Conservation (phyloP, 2,113 vertebrate genomes). For the Porphyrio hochstetteri region DNA sequence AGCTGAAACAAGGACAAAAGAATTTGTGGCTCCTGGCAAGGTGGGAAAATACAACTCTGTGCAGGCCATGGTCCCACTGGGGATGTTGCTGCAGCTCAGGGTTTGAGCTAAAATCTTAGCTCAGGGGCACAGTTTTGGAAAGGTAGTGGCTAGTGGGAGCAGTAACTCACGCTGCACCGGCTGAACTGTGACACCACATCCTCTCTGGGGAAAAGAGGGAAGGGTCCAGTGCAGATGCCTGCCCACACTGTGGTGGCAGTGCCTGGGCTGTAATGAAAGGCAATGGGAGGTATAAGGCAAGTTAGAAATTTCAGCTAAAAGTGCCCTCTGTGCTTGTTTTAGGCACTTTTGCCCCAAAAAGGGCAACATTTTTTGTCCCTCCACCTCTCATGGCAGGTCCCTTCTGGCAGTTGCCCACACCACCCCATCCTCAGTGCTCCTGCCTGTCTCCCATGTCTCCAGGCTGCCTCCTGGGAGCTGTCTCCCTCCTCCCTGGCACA, state of each 20-base stretch:
- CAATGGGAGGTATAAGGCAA: background rate
- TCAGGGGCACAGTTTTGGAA: background rate
- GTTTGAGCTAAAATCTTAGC: background rate
- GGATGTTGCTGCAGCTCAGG: background rate
- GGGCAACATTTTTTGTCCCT: background rate
- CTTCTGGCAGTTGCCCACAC: background rate
- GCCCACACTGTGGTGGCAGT: fast-evolving
- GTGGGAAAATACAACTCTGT: background rate
- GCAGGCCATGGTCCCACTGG: background rate
- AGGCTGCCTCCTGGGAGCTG: background rate
- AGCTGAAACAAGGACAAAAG: too few species aligned
- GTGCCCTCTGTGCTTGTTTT: background rate
- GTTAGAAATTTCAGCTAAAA: background rate
- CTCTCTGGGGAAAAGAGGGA: background rate
- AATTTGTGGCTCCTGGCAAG: fast-evolving
- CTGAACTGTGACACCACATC: background rate
- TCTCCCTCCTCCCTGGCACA: background rate
- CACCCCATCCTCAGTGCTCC: background rate
- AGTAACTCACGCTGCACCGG: fast-evolving
- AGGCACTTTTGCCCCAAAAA: background rate
- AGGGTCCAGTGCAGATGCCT: fast-evolving
- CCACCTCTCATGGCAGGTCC: background rate
- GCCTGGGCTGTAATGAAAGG: background rate
- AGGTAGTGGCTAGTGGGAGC: background rate
- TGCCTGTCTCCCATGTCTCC: background rate